These are phyloP conservation scores for Bambusicola thoracicus DNA, from an alignment of 2,113 vertebrate genomes.

Conservation along the genomic window DNA sequence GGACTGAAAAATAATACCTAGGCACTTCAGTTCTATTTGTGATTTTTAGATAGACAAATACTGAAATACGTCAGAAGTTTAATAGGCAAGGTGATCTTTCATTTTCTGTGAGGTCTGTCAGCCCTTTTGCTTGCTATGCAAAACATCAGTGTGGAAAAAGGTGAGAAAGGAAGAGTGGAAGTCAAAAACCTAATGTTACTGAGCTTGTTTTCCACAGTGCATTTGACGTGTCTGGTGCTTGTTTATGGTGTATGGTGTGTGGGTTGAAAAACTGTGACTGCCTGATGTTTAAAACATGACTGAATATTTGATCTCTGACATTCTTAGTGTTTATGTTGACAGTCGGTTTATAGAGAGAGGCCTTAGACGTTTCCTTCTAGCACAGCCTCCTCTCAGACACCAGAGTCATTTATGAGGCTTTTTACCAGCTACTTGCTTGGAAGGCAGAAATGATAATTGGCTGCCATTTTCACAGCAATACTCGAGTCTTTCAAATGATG, in stretches of 20 bases:
- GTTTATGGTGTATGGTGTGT: not conserved
- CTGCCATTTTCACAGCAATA: not conserved
- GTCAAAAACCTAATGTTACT: not conserved
- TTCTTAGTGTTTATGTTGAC: constrained; percentile 17
- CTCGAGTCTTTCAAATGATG: not conserved
- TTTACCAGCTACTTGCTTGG: not conserved
- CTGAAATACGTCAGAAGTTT: not conserved
- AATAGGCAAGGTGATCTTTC: not conserved
- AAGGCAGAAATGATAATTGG: not conserved
- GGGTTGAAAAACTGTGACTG: not conserved
- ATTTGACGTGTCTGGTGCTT: not conserved
- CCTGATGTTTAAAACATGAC: constrained; percentile 40
- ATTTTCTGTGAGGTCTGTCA: not conserved
- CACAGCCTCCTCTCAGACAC: not conserved
- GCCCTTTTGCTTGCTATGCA: not conserved
- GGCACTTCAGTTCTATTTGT: not conserved
- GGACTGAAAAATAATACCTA: not conserved
- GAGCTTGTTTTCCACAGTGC: not conserved
- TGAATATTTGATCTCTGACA: not conserved
- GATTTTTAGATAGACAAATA: not conserved
- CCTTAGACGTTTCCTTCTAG: not conserved
- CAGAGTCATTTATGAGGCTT: not conserved
- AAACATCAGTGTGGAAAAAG: not conserved
- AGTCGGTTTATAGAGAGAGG: not conserved
- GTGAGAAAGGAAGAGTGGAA: not conserved